phyloP scores from a whole-genome alignment of 2,888 invertebrate genomes.

The Caenorhabditis sp. region DNA sequence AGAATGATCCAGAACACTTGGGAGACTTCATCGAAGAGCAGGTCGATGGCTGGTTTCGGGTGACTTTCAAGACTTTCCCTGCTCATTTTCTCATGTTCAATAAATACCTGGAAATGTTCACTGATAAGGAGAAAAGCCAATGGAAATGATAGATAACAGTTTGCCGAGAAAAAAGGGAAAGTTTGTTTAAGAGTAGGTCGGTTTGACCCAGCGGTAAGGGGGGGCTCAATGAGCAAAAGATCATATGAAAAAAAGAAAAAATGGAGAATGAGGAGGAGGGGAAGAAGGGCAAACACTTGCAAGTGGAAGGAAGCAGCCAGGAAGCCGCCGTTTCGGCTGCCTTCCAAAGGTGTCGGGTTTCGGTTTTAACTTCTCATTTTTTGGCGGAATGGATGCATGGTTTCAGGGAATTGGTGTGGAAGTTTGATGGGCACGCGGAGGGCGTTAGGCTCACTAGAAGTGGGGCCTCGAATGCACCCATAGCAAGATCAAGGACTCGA shows the following conservation, averaged over 20 bases:
- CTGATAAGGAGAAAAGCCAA: too few relatives aligned
- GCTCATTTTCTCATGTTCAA: conserved; percentile 6
- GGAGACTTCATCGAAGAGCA: conserved; percentile 51
- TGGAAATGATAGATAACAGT: conserved; percentile 6
- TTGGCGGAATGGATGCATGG: background rate
- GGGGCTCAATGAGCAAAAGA: conserved; percentile 34
- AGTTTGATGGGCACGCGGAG: too few relatives aligned
- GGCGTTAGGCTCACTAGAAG: too few relatives aligned
- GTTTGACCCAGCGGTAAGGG: conserved; percentile 1
- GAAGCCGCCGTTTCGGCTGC: conserved; percentile 30
- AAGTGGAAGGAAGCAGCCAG: background rate
- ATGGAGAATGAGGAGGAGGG: too few relatives aligned
- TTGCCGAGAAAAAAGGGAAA: conserved; percentile 15
- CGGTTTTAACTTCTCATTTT: background rate
- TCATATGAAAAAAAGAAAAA: conserved; percentile 38
- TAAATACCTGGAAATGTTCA: too few relatives aligned
- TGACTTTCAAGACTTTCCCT: too few relatives aligned
- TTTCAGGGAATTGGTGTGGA: too few relatives aligned
- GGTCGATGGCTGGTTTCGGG: conserved; percentile 40
- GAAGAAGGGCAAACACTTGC: conserved; percentile 36
- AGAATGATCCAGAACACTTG: conserved; percentile 57
- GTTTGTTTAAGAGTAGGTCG: conserved; percentile 6
- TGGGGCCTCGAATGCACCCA: too few relatives aligned
- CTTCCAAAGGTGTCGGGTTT: conserved; percentile 2
- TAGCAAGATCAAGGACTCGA: too few relatives aligned